Base-by-base conservation (phyloP, 2,797 vertebrate species). In the Notamacropus eugenii region DNA sequence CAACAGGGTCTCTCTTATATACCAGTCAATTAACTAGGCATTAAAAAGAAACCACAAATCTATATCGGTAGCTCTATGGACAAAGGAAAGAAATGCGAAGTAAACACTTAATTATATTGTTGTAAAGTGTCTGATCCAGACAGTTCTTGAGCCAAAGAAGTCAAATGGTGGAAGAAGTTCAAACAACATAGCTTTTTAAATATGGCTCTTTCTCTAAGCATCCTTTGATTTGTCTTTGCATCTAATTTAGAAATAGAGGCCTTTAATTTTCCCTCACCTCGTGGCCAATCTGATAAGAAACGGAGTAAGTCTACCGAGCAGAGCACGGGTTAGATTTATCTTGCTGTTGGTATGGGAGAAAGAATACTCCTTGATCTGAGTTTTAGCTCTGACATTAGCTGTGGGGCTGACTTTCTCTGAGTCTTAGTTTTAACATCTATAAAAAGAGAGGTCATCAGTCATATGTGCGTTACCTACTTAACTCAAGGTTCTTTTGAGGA, bases 31-130 rank as follows among this genome's bases (percentile, higher is more conserved):
- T 98, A 98, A 97, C 97, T 91, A 98, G 97, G 93, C 97, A 97
- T 98, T 98, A 96, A 98, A 98, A 98, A 95, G 96, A 96, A 57
- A 97, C 98, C 98, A 97, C 98, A 97, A 97, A 99, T 98, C 98
- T 98, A 98, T 98, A 98, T 91, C 95, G 98, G 96, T 95, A 98
- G 97, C 97, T 98, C 98, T 97, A 93, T 54, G n/a, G 67, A 97
- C 95, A 90, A 96, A 96, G 93, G 94, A 94, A 96, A 98, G 97
- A 98, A 87, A 97, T 98, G 98, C 98, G 98, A 98, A 98, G 94
- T 95, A 93, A 98, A 97, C 93, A 97, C 67, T 95, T 95, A 94
- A 96, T 97, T 87, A 87, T 95, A 94, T 58, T 96, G 95, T 95
- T 96, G 54, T 82, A 96, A 97, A 96, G 56, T 91, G 28, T 29